Evolutionary conservation across 2,797 vertebrate genomes (phyloP).

Genomic region (Callimico goeldii): DNA sequence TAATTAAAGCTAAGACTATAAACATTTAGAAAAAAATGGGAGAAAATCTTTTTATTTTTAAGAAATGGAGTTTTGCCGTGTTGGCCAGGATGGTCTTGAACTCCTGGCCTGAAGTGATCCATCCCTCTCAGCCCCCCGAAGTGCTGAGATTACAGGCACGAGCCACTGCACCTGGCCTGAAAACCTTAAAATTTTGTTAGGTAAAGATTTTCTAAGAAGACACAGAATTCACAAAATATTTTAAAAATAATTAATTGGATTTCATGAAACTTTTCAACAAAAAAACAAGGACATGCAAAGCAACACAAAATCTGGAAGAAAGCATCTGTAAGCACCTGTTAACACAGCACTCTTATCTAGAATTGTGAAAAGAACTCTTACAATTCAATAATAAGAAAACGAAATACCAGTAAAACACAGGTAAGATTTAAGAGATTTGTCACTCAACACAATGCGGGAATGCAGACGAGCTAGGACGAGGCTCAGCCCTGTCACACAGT

Average conservation of each 20-base stretch:
- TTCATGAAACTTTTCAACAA: background rate
- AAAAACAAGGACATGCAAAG: background rate
- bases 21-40: background rate
- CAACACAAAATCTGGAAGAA: background rate
- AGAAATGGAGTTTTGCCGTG: background rate
- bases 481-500: fast-evolving
- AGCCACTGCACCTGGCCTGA: background rate
- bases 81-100: background rate
- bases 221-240: background rate
- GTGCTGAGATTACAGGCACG: background rate
- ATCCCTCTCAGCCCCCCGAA: background rate
- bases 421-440: background rate
- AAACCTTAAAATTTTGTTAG: background rate
- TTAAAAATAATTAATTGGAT: background rate
- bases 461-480: background rate
- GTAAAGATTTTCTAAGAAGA: background rate
- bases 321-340: background rate
- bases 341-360: background rate
- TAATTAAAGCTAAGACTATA: background rate
- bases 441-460: too few relatives aligned
- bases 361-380: background rate
- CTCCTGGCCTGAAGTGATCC: background rate
- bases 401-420: fast-evolving
- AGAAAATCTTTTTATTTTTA: background rate
- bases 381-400: background rate